Percentiles rank a stretch among this genome's conserved stretches.
Conservation (phyloP, 1,140 invertebrate genomes). For the Pachypsylla venusta region DNA sequence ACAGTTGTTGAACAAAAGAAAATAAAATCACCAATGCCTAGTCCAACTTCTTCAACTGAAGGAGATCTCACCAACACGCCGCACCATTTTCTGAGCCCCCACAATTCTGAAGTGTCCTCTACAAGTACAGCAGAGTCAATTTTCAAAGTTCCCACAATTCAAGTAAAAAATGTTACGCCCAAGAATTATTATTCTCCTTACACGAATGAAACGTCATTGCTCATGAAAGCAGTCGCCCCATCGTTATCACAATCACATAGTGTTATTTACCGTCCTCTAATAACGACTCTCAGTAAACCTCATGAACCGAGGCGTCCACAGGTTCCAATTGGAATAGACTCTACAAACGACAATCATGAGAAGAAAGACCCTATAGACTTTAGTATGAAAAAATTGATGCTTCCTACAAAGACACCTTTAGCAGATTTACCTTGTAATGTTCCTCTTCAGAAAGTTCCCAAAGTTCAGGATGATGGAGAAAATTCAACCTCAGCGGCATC, state of each 20-base stretch:
- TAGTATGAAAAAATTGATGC: neutral
- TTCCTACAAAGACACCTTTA: neutral
- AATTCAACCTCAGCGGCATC: neutral
- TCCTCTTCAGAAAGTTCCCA: neutral
- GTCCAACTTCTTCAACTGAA: slow-evolving; percentile 14
- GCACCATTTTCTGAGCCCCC: slow-evolving; percentile 1
- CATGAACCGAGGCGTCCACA: neutral
- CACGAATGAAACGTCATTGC: neutral
- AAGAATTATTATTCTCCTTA: neutral
- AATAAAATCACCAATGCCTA: neutral
- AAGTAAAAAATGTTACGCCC: neutral
- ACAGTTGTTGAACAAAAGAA: slow-evolving; percentile 16
- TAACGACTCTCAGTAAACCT: neutral
- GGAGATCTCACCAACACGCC: neutral
- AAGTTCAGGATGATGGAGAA: neutral
- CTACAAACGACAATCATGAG: neutral
- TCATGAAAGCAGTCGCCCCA: neutral
- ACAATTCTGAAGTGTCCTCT: slow-evolving; percentile 20
- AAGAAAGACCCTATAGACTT: slow-evolving; percentile 2
- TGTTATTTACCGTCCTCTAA: slow-evolving; percentile 2
- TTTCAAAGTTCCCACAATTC: neutral
- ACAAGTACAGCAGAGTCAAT: slow-evolving; percentile 16
- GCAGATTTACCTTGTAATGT: slow-evolving; percentile 1
- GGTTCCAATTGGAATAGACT: neutral
- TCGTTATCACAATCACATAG: neutral